Evolutionary conservation across 2,113 vertebrate genomes (phyloP), one percentile per base, ranked within the genome.

Genomic region (Sakesphorus luctuosus): DNA sequence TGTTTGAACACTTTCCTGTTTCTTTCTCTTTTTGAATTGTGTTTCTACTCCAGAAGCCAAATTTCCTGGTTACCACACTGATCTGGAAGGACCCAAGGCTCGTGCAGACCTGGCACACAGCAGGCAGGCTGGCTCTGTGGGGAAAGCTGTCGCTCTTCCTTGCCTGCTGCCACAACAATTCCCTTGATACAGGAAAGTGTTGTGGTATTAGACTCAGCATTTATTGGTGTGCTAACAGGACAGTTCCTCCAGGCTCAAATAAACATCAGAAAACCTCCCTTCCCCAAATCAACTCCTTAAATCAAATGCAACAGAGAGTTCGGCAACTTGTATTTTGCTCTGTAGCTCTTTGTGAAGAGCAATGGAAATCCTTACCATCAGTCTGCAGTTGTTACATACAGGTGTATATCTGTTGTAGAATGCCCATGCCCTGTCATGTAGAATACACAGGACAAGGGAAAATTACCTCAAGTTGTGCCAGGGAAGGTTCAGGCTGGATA

Each of bases 351-450:
- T 49, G 61, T 55, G 55, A 72, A 84, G 43, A 36, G 44, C 36
- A 56, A 9, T 46, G 23, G 10, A 59, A 67, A 59, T 38, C 33
- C 13, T 82, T 53, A 26, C 20, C 18, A n/a, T 58, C 9, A 24
- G 18, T 18, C 29, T 52, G 49, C 25, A 20, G 7, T 31, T 73
- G 53, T 46, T 35, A n/a, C 26, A 13, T 3, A 9, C 24, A 26
- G 4, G 16, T n/a, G 33, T 33, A 18, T 76, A 61, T 38, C 18
- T 19, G 19, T 97, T 50, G 52, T 98, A 93, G 98, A 98, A 35
- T 94, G 97, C 69, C 97, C 65, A 1, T 93, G 97, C 52, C 91
- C 98, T 78, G 91, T 98, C 82, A 95, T 93, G 2, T 97, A 98
- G 97, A 96, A 97, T 88, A 66, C 97, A 43, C 9, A 56, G 25